phyloP scores from a whole-genome alignment of 2,113 vertebrate genomes.

The Phoenicopterus ruber region DNA sequence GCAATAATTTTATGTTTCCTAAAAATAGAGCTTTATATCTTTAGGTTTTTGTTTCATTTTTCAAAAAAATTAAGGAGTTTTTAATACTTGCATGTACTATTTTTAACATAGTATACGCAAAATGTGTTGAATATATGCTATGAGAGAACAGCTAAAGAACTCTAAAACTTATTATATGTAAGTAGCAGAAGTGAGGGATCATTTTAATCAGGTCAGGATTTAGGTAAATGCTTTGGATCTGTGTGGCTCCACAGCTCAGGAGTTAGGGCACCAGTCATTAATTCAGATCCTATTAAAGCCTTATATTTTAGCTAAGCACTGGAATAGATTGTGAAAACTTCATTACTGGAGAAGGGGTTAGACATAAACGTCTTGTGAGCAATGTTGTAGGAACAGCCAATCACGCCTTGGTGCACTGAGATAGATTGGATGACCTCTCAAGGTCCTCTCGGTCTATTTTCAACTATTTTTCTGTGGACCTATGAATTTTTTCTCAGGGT shows the following conservation, averaged over 20 bases:
- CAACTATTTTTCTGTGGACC: background rate
- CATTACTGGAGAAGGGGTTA: background rate
- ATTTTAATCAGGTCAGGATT: conserved; percentile 44
- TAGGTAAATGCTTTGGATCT: conserved; percentile 6
- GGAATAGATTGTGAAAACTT: background rate
- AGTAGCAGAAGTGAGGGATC: no score
- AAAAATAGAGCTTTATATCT: background rate
- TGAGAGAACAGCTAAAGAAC: background rate
- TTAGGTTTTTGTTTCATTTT: background rate
- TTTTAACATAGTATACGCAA: background rate
- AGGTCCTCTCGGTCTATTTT: background rate
- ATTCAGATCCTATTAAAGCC: conserved; percentile 42
- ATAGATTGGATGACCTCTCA: background rate
- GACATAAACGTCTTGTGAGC: background rate
- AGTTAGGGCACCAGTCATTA: conserved; percentile 5
- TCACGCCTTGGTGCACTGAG: background rate
- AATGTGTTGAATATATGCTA: background rate
- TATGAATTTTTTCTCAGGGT: background rate
- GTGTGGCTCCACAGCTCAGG: background rate
- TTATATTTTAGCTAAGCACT: conserved; percentile 40
- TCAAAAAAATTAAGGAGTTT: background rate
- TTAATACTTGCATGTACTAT: background rate
- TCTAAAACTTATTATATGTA: no score
- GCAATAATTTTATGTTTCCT: background rate
- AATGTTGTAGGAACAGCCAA: background rate